Base-by-base conservation (phyloP, 23 tunicate genomes). In the Aplidium turbinatum region DNA sequence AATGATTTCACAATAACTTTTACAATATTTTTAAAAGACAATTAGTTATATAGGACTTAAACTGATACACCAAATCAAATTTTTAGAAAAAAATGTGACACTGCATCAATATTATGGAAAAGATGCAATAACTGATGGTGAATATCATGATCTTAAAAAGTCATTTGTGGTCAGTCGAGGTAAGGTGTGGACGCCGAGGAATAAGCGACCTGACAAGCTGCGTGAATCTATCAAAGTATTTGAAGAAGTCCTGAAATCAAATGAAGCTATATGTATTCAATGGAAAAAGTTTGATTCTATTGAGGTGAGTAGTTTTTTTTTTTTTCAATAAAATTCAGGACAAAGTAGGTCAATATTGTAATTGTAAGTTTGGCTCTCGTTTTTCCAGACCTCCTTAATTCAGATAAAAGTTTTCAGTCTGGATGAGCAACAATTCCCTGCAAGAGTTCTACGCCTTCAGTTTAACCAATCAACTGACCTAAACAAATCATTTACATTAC, bases 161-260 rank as follows among this genome's bases (percentile, higher is more conserved):
- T 20, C 76, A 28, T 89, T 75, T 72, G 81, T 82, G 5, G 40
- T 29, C 25, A 82, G 83, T 72, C 84, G 96, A 5, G 72, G 69
- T n/a, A 89, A 69, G 39, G 24, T 72, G 35, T 89, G 96, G 96
- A 47, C 34, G 7, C 89, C 86, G 16, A 51, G 80, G 25, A 89
- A 82, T 54, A 82, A 89, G 47, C 47, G 96, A 56, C 81, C 96
- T 2, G 81, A 57, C 19, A 71, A 81, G 26, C 56, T 89, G 53
- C 38, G 83, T 25, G 96, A 89, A 7, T 38, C 60, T 38, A 63
- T 89, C 13, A 89, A 71, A 38, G 34, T 33, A 0, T 26, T 89
- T 48, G 87, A 89, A 61, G 81, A 72, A 32, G 38, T 54, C 3
- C 40, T 89, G 52, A 77, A 71, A 38, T 82, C 82, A 2, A 47